Evolutionary conservation across 2,797 vertebrate genomes (phyloP).

Genomic region (Gymnothorax reevesii): DNA sequence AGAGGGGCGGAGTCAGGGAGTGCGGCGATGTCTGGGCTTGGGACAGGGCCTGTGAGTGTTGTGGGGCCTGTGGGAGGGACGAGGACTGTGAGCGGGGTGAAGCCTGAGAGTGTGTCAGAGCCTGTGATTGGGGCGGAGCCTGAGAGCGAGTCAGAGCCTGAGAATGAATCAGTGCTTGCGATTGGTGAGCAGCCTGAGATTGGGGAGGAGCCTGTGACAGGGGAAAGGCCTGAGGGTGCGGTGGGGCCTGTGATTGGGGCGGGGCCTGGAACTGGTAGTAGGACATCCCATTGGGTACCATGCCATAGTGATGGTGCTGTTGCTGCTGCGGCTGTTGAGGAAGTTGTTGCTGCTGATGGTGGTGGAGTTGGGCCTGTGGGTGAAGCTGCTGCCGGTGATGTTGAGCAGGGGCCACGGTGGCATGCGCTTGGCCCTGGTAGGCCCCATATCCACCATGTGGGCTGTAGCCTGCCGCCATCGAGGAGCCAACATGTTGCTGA

Average conservation of each 20-base stretch:
- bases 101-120: background rate
- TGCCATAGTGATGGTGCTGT: constrained; percentile 71
- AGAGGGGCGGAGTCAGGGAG: constrained; percentile 15
- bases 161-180: background rate
- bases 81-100: background rate
- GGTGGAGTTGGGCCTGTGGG: constrained; percentile 43
- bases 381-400: constrained; percentile 70
- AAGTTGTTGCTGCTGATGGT: constrained; percentile 64
- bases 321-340: constrained; percentile 67
- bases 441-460: constrained; percentile 73
- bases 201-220: background rate
- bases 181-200: background rate
- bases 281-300: constrained; percentile 77
- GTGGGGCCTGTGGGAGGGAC: background rate
- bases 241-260: constrained; percentile 37
- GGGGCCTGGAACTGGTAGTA: constrained; percentile 70
- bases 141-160: background rate
- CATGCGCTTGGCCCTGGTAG: constrained; percentile 76
- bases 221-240: background rate
- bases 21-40: constrained; percentile 9
- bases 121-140: background rate
- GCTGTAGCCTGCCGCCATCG: constrained; percentile 66
- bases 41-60: background rate
- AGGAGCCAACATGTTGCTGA: constrained; percentile 78
- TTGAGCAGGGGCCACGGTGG: constrained; percentile 71